phyloP scores from a whole-genome alignment of 2,113 vertebrate species.

The Speoplatyrhinus poulsoni region DNA sequence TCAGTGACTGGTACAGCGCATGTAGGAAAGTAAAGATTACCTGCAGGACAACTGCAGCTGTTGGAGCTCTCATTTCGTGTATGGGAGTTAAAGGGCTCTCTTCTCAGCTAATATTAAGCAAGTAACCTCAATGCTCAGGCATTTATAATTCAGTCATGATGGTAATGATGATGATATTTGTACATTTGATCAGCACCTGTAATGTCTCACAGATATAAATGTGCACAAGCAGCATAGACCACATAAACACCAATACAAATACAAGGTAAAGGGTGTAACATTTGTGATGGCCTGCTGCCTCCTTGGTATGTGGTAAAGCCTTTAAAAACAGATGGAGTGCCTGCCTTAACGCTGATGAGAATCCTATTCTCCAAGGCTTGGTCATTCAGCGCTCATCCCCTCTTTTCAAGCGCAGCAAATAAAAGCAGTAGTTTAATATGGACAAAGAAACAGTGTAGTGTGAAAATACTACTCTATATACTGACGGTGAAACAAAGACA shows the following conservation, averaged over 20 bases:
- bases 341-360: constrained; percentile 69
- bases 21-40: constrained; percentile 8
- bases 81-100: constrained; percentile 11
- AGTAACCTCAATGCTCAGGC: not conserved
- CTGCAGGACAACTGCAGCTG: constrained; percentile 2
- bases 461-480: constrained; percentile 58
- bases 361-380: constrained; percentile 53
- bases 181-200: not conserved
- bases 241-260: constrained; percentile 1
- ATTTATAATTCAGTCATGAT: not conserved
- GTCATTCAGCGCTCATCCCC: constrained; percentile 35
- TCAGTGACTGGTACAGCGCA: constrained; percentile 11
- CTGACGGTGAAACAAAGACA: constrained; percentile 16
- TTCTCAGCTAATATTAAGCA: constrained; percentile 15
- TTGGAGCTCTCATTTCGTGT: not conserved
- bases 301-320: constrained; percentile 40
- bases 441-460: constrained; percentile 55
- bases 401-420: constrained; percentile 45
- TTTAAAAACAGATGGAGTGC: constrained; percentile 41
- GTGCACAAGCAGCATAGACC: not conserved
- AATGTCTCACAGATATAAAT: not conserved
- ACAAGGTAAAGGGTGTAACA: not conserved
- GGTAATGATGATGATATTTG: not conserved
- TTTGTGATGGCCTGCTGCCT: constrained; percentile 14
- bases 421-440: constrained; percentile 56